Conservation (phyloP, 2,888 invertebrate species). For the Apodemia mormo region DNA sequence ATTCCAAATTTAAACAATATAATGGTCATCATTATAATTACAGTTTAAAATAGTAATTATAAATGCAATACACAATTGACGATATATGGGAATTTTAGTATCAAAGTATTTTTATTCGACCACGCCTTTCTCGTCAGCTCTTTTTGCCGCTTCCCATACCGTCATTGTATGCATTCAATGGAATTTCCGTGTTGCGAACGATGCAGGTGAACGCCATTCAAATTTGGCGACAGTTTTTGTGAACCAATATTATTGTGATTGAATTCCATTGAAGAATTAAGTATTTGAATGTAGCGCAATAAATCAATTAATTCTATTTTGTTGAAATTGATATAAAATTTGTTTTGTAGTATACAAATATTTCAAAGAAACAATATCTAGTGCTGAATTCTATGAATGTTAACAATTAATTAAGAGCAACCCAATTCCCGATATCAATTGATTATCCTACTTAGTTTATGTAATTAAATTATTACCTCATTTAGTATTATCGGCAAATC, state of each 20-base stretch:
- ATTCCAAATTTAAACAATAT: too few species aligned
- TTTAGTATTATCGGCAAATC: too few species aligned
- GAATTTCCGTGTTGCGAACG: slow-evolving; percentile 38
- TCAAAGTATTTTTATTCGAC: slow-evolving; percentile 25
- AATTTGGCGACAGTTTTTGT: slow-evolving; percentile 31
- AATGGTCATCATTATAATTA: too few species aligned
- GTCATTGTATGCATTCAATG: slow-evolving; percentile 43
- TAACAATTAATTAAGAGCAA: not conserved
- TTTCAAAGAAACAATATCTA: not conserved
- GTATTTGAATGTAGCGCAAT: not conserved
- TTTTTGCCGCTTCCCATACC: slow-evolving; percentile 38
- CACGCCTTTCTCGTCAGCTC: slow-evolving; percentile 36
- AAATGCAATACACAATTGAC: slow-evolving; percentile 19
- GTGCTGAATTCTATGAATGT: not conserved
- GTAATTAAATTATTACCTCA: too few species aligned
- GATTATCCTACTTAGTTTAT: too few species aligned
- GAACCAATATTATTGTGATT: slow-evolving; percentile 16
- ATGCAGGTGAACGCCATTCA: slow-evolving; percentile 33
- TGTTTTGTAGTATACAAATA: not conserved
- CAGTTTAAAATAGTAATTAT: too few species aligned
- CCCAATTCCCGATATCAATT: too few species aligned
- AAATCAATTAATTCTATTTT: not conserved
- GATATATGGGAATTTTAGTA: slow-evolving; percentile 24
- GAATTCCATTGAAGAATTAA: not conserved
- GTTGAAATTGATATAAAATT: not conserved